Conservation (phyloP, 2,113 vertebrate species). For the Cervus canadensis region DNA sequence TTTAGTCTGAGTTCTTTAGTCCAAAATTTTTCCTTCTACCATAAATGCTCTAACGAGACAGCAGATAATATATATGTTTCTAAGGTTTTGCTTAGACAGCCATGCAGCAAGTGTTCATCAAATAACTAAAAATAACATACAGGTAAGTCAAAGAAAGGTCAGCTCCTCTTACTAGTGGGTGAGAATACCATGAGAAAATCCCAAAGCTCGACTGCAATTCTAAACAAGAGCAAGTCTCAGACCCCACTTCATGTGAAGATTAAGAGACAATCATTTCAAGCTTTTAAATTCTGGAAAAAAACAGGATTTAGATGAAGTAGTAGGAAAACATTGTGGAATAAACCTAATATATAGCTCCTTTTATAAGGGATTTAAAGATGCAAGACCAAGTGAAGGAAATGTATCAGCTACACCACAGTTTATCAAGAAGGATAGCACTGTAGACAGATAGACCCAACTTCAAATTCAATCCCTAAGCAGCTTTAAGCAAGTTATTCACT, state of each 20-base stretch:
- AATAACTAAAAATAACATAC: slow-evolving; percentile 41
- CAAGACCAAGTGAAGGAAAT: neutral
- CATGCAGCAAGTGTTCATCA: neutral
- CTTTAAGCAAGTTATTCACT: neutral
- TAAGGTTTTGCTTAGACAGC: slow-evolving; percentile 33
- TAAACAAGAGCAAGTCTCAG: neutral
- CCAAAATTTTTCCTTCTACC: neutral
- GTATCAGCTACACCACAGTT: neutral
- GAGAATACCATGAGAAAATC: neutral
- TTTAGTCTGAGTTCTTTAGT: slow-evolving; percentile 37
- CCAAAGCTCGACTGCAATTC: neutral
- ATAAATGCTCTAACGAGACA: slow-evolving; percentile 13
- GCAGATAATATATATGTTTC: slow-evolving; percentile 1
- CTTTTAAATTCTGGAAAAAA: neutral
- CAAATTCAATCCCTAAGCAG: neutral
- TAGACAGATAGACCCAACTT: neutral
- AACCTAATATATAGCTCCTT: neutral
- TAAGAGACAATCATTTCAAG: neutral
- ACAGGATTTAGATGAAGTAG: neutral
- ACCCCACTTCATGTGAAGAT: neutral
- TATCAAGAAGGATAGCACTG: neutral
- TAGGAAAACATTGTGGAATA: neutral
- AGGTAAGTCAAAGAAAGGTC: slow-evolving; percentile 42
- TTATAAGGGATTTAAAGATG: neutral
- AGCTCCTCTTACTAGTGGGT: neutral